Base-by-base conservation (phyloP, 2,888 invertebrate species). In the Monochamus alternatus region DNA sequence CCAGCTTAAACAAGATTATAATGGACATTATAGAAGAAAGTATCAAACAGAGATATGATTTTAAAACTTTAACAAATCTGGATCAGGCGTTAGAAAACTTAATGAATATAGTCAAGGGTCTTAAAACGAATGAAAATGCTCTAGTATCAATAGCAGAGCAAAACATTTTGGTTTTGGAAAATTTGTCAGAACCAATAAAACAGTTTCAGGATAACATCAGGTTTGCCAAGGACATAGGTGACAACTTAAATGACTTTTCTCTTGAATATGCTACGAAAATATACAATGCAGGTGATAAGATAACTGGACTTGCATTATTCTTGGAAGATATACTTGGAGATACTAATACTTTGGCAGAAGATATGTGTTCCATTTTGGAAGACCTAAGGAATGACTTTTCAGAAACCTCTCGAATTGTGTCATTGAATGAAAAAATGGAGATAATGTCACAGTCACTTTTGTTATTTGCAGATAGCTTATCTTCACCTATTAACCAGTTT, bases 361-460 rank as follows among this genome's bases (percentile, higher is more conserved):
- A 83, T 38, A 64, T 82, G 4, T 52, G 70, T 10, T 43, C 60
- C 43, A 76, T 71, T 30, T 65, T 84, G 14, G 69, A 75, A 38
- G 77, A 78, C 62, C 73, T 76, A 14, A 58, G 72, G 38, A 64
- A 55, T 38, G 73, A 75, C 44, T 47, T 75, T 12, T 47, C 74
- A 62, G 62, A 78, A 60, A 62, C 77, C 5, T 68, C 64, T 31
- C 51, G 47, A 10, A 60, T 52, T n/a, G 74, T 83, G n/a, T 75
- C 78, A n/a, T 68, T 84, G 7, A 84, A 84, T 55, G 84, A 84
- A 75, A 84, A 84, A 78, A 84, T 84, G 82, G 84, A 84, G 73
- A 80, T 84, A 43, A 12, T 84, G 22, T 77, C 75, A 9, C 84
- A 84, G 68, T 79, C 84, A 8, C 63, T 82, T 10, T 75, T 31